phyloP scores from a whole-genome alignment of 2,797 vertebrate species.

The Parauchenoglanis ngamensis region DNA sequence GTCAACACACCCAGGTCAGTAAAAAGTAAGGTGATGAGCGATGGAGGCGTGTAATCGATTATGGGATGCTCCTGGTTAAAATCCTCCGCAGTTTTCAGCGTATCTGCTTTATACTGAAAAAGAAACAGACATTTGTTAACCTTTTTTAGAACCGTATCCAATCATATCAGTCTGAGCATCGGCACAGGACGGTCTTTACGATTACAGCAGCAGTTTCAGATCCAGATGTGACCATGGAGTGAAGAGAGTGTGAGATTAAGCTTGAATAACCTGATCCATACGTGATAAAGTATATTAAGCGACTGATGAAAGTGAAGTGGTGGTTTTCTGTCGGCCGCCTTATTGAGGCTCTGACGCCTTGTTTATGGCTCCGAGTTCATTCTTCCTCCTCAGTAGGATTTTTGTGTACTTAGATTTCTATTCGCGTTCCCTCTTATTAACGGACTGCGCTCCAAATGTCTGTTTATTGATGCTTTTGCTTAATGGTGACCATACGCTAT shows the following conservation, averaged over 20 bases:
- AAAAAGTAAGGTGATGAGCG: slow-evolving; percentile 92
- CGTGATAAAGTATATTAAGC: neutral
- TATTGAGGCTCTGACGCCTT: no score
- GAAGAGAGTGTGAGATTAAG: neutral
- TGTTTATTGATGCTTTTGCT: neutral
- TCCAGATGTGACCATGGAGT: neutral
- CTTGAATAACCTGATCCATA: neutral
- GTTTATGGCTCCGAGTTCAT: no score
- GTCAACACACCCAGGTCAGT: slow-evolving; percentile 96
- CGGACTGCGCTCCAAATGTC: neutral
- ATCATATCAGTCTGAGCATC: neutral
- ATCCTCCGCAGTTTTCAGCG: slow-evolving; percentile 78
- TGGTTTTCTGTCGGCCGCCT: neutral
- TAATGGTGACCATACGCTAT: neutral
- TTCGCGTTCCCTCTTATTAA: neutral
- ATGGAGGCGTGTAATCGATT: slow-evolving; percentile 94
- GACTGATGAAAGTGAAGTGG: neutral
- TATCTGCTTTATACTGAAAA: slow-evolving; percentile 91
- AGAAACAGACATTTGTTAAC: neutral
- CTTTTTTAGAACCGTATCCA: neutral
- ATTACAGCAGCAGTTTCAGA: neutral
- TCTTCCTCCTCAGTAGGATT: no score
- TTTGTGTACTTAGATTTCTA: no score
- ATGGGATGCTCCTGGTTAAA: slow-evolving; percentile 89
- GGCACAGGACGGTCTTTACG: neutral